These are phyloP conservation scores for Thereva unica DNA, from an alignment of 2,888 invertebrate species.

Conservation along the genomic window DNA sequence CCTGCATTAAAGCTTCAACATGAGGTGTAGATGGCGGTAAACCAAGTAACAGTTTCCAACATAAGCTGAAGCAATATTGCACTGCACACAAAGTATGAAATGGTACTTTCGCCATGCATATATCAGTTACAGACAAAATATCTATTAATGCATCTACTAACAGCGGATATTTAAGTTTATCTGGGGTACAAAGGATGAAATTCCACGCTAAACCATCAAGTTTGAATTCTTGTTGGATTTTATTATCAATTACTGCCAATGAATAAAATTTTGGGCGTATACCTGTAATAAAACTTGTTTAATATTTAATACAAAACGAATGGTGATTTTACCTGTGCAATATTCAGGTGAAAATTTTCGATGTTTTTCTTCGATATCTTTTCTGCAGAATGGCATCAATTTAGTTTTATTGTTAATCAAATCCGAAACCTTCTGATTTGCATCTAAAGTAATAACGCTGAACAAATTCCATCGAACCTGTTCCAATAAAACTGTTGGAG, in stretches of 20 bases:
- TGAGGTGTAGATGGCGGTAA: constrained; percentile 89
- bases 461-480: constrained; percentile 88
- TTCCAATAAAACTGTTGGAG: constrained; percentile 81
- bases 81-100: constrained; percentile 77
- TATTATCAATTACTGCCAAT: constrained; percentile 72
- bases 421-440: constrained; percentile 61
- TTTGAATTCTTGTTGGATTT: constrained; percentile 79
- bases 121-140: constrained; percentile 79
- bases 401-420: constrained; percentile 61
- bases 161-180: constrained; percentile 85
- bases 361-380: constrained; percentile 77
- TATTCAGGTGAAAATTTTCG: constrained; percentile 62
- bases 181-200: constrained; percentile 89
- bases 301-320: constrained; percentile 51
- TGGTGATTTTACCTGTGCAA: constrained; percentile 48
- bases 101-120: constrained; percentile 63
- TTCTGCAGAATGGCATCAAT: constrained; percentile 69
- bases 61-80: constrained; percentile 80
- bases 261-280: constrained; percentile 93
- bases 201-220: constrained; percentile 91
- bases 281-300: constrained; percentile 58
- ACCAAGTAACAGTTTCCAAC: constrained; percentile 73
- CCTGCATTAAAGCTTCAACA: constrained; percentile 77
- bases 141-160: constrained; percentile 84
- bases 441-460: constrained; percentile 64